Evolutionary conservation across 2,113 vertebrate species (phyloP).

Genomic region (Perca flavescens): DNA sequence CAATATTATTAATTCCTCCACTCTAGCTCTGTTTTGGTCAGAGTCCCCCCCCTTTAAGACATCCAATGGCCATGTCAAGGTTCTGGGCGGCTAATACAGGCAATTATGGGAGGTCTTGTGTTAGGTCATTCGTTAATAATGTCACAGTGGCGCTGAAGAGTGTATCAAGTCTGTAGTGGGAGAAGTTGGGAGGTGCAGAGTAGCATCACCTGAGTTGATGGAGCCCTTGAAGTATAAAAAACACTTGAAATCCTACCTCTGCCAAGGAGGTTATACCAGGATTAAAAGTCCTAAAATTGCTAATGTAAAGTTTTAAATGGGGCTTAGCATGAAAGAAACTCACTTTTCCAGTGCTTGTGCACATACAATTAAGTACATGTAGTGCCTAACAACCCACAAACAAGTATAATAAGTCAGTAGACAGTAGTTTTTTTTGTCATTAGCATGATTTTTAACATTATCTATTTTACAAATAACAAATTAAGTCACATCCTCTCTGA

Average conservation of each 20-base stretch:
- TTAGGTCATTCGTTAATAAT: slow-evolving; percentile 48
- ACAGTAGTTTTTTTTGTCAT: background rate
- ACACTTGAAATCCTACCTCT: background rate
- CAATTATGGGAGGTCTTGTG: slow-evolving; percentile 55
- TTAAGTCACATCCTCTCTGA: background rate
- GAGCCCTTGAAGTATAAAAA: background rate
- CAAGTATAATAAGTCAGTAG: too few relatives aligned
- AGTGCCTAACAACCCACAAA: background rate
- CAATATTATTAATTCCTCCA: slow-evolving; percentile 54
- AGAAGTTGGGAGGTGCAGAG: slow-evolving; percentile 22
- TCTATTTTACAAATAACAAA: background rate
- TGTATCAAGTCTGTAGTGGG: slow-evolving; percentile 4
- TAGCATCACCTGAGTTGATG: background rate
- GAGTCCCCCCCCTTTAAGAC: background rate
- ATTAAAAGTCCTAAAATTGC: too few relatives aligned
- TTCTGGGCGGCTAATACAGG: slow-evolving; percentile 44
- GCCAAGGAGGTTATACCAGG: background rate
- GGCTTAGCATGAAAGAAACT: background rate
- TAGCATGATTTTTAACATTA: background rate
- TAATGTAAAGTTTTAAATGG: background rate
- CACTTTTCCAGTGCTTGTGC: background rate
- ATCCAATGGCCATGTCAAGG: slow-evolving; percentile 37
- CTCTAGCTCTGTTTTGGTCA: slow-evolving; percentile 11
- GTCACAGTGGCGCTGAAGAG: slow-evolving; percentile 4
- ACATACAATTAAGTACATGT: background rate